A percentile compares a stretch with the other conserved stretches of the same genome.
phyloP scores from a whole-genome alignment of 2,113 vertebrate species.

The Archilochus colubris region DNA sequence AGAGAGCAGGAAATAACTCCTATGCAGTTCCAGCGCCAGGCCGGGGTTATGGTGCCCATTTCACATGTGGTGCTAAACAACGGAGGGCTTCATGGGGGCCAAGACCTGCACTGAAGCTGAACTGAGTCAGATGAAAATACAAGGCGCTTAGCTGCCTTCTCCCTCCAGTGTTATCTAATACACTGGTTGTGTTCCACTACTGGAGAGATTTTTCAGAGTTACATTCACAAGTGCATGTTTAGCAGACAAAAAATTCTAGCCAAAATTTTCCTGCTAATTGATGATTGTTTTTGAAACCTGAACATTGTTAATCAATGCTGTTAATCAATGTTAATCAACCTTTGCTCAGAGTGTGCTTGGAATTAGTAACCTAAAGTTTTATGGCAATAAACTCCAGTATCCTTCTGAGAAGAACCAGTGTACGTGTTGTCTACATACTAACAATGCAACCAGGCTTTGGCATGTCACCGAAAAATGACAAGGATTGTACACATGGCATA shows the following conservation, averaged over 20 bases:
- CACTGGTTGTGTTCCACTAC: background rate
- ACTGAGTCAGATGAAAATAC: background rate
- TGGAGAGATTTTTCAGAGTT: background rate
- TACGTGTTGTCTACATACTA: background rate
- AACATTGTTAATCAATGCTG: background rate
- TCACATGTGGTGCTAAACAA: background rate
- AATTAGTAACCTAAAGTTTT: background rate
- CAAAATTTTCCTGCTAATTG: background rate
- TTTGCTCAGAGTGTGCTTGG: background rate
- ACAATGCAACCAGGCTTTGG: background rate
- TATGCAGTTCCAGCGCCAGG: background rate
- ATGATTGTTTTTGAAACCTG: background rate
- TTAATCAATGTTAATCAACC: background rate
- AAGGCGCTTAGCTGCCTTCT: background rate
- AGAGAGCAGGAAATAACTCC: constrained; percentile 44
- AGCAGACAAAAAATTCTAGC: background rate
- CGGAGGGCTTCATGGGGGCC: background rate
- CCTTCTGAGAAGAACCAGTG: background rate
- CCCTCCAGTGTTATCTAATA: background rate
- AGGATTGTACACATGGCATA: background rate
- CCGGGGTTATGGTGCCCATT: constrained; percentile 55
- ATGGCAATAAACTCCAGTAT: background rate
- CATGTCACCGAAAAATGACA: background rate
- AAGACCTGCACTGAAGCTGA: background rate
- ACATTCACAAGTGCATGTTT: background rate